These are phyloP conservation scores for Acromyrmex echinatior DNA, from an alignment of 1,140 invertebrate species.

Conservation along the genomic window DNA sequence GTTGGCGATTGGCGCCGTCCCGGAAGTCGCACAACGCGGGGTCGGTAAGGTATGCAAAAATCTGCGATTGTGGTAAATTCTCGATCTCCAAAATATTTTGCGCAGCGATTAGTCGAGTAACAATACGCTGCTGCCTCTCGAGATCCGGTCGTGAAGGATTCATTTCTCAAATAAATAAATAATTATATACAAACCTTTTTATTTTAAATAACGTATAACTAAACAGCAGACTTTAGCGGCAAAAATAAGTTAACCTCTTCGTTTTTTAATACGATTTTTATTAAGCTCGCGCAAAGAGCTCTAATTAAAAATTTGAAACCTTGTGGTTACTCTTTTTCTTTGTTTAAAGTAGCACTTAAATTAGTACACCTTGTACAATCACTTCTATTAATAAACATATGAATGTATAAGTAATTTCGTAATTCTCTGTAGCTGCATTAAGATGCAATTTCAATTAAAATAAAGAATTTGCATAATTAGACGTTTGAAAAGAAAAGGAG, in stretches of 20 bases:
- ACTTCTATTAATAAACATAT: too few relatives aligned
- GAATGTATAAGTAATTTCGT: too few relatives aligned
- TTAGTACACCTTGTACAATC: too few relatives aligned
- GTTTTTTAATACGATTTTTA: too few relatives aligned
- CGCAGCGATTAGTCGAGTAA: not conserved
- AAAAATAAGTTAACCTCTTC: too few relatives aligned
- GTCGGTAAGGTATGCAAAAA: not conserved
- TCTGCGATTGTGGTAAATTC: not conserved
- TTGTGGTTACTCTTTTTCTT: too few relatives aligned
- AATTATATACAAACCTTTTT: too few relatives aligned
- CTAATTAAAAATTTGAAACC: too few relatives aligned
- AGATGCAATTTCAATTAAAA: not conserved
- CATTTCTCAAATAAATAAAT: not conserved
- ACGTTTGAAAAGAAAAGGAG: not conserved
- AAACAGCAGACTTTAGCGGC: too few relatives aligned
- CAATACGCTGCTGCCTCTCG: not conserved
- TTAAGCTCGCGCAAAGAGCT: too few relatives aligned
- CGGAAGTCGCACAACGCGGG: not conserved
- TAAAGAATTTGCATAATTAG: not conserved
- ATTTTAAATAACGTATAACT: too few relatives aligned
- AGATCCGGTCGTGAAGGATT: not conserved
- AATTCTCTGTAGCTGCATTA: not conserved
- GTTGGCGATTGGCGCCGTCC: slow-evolving; percentile 55
- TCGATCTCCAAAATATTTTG: not conserved
- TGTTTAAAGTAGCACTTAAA: too few relatives aligned